Base-by-base conservation (phyloP, 2,797 vertebrate species). In the Bucorvus abyssinicus region DNA sequence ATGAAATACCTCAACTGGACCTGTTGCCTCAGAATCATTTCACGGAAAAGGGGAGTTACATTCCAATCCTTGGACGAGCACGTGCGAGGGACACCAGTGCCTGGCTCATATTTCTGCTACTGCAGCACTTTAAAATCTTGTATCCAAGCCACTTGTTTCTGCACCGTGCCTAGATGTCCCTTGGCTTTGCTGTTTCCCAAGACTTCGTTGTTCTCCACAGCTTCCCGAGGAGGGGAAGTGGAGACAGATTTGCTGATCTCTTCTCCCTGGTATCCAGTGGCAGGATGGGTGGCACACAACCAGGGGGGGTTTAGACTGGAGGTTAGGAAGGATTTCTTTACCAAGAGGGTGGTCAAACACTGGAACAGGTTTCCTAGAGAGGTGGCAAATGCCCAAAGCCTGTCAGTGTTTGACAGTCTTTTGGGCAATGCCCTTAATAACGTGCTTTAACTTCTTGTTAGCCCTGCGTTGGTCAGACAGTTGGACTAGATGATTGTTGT, bases 221-320 rank as follows among this genome's bases (percentile, higher is more conserved):
- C 8, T 22, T 27, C 34, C 57, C 30, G 56, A 63, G 50, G 40
- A 63, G 10, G 5, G 14, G 14, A 38, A 4, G 2, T 40, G 40
- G 47, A 20, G 64, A 78, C 29, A 40, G 49, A 61, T 40, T 23
- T 55, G 20, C 64, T 55, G 29, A 55, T 3, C 24, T 53, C 8
- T 50, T 32, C 52, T 50, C 12, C n/a, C 23, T 30, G 20, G 29
- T 7, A 29, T 4, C 12, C 55, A 77, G 60, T 6, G 52, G 3
- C 4, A 17, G 42, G 42, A 40, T 0, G 0, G 0, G 0, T 40
- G 42, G 32, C 26, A 61, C 44, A 56, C 42, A 16, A 1, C 55
- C 7, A 49, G 21, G 5, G 21, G 32, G 52, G 15, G 26, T 13
- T 70, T 3, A 15, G 15, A 12, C 47, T 30, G 21, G 67, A 44